Conservation (phyloP, 2,113 vertebrate genomes). For the Pteronura brasiliensis region DNA sequence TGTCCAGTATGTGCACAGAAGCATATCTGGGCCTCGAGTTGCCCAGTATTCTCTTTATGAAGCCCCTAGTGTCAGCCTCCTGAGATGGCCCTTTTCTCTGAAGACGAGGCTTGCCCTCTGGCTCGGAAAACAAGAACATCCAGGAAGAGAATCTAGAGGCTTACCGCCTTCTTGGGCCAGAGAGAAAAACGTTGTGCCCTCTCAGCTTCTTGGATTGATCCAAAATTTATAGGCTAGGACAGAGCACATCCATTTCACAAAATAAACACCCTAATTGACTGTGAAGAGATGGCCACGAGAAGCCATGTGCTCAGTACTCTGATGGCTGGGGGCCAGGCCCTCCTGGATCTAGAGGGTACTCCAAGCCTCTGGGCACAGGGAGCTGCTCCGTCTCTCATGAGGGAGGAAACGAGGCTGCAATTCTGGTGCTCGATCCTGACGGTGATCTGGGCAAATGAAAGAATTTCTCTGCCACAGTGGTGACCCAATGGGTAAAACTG, state of each 20-base stretch:
- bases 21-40: background rate
- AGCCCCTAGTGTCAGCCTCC: background rate
- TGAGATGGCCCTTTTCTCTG: background rate
- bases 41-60: background rate
- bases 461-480: background rate
- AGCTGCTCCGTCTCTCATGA: background rate
- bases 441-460: background rate
- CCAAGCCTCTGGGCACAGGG: background rate
- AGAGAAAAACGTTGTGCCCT: background rate
- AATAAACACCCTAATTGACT: conserved; percentile 43
- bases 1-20: too few species aligned
- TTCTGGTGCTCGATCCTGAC: background rate
- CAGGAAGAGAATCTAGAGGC: background rate
- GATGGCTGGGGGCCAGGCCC: background rate
- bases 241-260: conserved; percentile 20
- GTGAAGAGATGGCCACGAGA: background rate
- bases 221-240: background rate
- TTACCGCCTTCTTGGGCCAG: background rate
- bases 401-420: background rate
- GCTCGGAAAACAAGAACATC: background rate
- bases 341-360: background rate
- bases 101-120: background rate
- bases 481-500: background rate
- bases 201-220: background rate
- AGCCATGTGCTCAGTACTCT: background rate